A percentile compares a stretch with the other conserved stretches of the same genome.
These are phyloP conservation scores for Chiloscyllium punctatum DNA, from an alignment of 2,797 vertebrate genomes.

Conservation along the genomic window DNA sequence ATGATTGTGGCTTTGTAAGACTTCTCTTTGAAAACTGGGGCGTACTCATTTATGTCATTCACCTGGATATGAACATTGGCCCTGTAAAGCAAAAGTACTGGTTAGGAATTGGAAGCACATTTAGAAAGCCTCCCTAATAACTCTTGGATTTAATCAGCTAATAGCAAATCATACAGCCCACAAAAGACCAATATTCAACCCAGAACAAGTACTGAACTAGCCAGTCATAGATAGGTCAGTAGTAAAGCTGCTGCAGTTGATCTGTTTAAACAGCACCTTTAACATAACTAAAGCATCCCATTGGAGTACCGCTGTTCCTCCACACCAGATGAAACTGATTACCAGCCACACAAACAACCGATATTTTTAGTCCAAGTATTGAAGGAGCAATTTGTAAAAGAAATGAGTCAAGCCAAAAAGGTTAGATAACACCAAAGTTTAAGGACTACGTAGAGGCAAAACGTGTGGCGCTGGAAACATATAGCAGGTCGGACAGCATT, in stretches of 20 bases:
- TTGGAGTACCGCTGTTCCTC: neutral
- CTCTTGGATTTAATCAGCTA: neutral
- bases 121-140: neutral
- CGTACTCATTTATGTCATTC: slow-evolving; percentile 90
- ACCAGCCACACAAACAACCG: neutral
- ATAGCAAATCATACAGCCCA: neutral
- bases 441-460: neutral
- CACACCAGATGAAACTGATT: neutral
- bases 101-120: neutral
- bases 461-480: too few relatives aligned
- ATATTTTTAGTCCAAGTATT: neutral
- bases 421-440: neutral
- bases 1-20: slow-evolving; percentile 85
- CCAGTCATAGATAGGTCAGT: neutral
- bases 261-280: neutral
- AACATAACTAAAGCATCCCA: neutral
- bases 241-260: neutral
- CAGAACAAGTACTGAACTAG: neutral
- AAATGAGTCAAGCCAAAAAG: neutral
- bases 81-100: slow-evolving; percentile 55
- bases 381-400: neutral
- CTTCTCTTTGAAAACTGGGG: slow-evolving; percentile 92
- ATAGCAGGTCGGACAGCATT: neutral
- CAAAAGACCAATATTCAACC: neutral
- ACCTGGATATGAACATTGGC: slow-evolving; percentile 95